Evolutionary conservation across 2,113 vertebrate genomes (phyloP).

Genomic region (Ahaetulla prasina): DNA sequence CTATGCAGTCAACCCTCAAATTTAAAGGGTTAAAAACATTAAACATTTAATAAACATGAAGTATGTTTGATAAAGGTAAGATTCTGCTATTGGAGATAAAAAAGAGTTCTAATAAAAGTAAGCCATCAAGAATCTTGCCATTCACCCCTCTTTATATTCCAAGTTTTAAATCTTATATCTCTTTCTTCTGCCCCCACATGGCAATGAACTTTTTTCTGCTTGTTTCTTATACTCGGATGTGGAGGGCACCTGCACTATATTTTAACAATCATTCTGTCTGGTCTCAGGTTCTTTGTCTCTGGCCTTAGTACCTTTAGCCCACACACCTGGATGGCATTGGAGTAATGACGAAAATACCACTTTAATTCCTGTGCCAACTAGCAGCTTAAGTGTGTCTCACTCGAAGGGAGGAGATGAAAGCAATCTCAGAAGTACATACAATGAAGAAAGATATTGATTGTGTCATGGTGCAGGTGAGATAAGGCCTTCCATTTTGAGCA

Average conservation of each 20-base stretch:
- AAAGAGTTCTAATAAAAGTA: not conserved
- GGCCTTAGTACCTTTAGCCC: not conserved
- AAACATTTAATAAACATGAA: not conserved
- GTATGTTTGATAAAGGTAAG: not conserved
- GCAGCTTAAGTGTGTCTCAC: not conserved
- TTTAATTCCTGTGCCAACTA: not conserved
- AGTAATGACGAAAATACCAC: not conserved
- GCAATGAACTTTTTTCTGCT: not conserved
- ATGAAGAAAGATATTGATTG: not conserved
- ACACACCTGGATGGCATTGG: not conserved
- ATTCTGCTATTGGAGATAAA: not conserved
- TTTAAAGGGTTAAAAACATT: not conserved
- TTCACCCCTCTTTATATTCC: not conserved
- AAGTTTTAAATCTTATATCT: not conserved
- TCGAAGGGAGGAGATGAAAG: not conserved
- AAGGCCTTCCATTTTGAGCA: not conserved
- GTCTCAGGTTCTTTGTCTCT: not conserved
- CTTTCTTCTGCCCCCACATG: not conserved
- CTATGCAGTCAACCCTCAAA: not conserved
- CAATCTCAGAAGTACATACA: not conserved
- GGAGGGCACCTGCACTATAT: not conserved
- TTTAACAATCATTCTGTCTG: not conserved
- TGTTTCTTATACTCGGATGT: not conserved
- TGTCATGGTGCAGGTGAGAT: not conserved
- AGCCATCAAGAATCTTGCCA: not conserved